A percentile compares a stretch with the other conserved stretches of the same genome.
Evolutionary conservation across 2,888 invertebrate species (phyloP).

Genomic region (Eilema depressum): DNA sequence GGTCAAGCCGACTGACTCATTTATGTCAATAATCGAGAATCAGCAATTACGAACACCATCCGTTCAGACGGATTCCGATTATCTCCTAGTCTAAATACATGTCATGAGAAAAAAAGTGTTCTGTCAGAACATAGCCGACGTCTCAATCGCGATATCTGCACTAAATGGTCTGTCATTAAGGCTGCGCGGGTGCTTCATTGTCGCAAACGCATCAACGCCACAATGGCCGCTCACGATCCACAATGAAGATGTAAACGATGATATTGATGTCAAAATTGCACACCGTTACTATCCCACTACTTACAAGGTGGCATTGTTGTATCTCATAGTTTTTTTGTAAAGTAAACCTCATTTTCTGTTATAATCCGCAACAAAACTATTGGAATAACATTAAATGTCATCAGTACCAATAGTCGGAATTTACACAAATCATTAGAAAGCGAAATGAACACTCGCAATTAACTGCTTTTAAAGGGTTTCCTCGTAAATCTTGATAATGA

Average conservation of each 20-base stretch:
- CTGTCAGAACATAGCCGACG: constrained; percentile 64
- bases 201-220: constrained; percentile 58
- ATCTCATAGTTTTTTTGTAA: background rate
- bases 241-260: constrained; percentile 67
- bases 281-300: constrained; percentile 30
- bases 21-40: constrained; percentile 49
- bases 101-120: constrained; percentile 58
- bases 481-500: constrained; percentile 83
- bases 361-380: constrained; percentile 15
- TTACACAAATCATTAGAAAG: constrained; percentile 72
- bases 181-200: constrained; percentile 59
- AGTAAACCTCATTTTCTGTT: constrained; percentile 11
- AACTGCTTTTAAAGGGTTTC: constrained; percentile 80
- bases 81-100: constrained; percentile 63
- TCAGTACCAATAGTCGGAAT: constrained; percentile 43
- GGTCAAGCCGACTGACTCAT: constrained; percentile 46
- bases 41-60: constrained; percentile 40
- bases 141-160: constrained; percentile 71
- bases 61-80: constrained; percentile 41
- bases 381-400: constrained; percentile 11
- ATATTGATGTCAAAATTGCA: constrained; percentile 42
- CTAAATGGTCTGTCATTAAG: constrained; percentile 78
- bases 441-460: constrained; percentile 75
- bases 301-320: constrained; percentile 26
- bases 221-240: constrained; percentile 67